phyloP scores from a whole-genome alignment of 2,113 vertebrate genomes.

The Chauna torquata region DNA sequence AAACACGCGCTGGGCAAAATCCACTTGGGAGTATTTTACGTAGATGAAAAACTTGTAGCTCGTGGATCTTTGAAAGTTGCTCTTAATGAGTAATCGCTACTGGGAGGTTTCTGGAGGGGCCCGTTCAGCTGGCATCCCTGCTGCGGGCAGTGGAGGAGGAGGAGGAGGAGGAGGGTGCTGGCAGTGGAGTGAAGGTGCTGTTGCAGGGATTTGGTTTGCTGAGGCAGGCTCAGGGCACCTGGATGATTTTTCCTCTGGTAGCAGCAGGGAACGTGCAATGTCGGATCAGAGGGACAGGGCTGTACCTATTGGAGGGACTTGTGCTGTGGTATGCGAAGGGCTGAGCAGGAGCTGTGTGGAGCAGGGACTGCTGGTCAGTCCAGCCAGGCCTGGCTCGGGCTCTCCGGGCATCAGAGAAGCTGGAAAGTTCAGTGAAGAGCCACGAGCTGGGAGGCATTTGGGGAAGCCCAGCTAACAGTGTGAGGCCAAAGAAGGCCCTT shows the following conservation, averaged over 20 bases:
- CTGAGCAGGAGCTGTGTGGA: background rate
- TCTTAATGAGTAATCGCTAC: background rate
- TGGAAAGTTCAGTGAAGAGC: background rate
- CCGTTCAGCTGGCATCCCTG: background rate
- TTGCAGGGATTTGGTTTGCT: background rate
- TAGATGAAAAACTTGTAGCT: background rate
- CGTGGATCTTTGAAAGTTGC: background rate
- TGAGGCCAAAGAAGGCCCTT: background rate
- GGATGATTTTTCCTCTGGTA: background rate
- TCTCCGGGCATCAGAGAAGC: background rate
- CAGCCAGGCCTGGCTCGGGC: background rate
- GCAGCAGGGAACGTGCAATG: rapidly evolving
- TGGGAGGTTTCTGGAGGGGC: background rate
- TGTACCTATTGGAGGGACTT: background rate
- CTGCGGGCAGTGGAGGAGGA: background rate
- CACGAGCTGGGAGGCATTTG: background rate
- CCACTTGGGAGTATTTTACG: background rate
- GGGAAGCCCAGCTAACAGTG: background rate
- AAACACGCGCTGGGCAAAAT: background rate
- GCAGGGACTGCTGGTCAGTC: background rate
- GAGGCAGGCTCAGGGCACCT: background rate
- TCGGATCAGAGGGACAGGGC: background rate
- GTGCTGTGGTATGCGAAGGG: background rate
- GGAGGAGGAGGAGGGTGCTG: background rate
- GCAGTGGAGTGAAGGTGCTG: background rate